A percentile compares a stretch with the other conserved stretches of the same genome.
Evolutionary conservation across 2,888 invertebrate genomes (phyloP).

Genomic region (Malthinus seriepunctatus): DNA sequence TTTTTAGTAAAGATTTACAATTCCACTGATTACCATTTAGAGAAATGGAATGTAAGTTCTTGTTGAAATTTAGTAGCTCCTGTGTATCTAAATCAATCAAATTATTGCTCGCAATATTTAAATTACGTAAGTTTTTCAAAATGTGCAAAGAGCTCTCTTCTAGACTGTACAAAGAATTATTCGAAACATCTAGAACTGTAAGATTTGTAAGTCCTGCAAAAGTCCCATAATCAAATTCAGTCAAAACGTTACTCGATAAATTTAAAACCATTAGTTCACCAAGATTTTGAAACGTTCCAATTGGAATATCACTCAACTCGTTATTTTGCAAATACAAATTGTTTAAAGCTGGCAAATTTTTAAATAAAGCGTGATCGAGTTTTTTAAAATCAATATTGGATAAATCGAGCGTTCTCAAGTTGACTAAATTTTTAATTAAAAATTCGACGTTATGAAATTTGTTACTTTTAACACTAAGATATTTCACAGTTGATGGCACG

Average conservation of each 20-base stretch:
- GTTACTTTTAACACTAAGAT: not conserved
- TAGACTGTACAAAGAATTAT: not conserved
- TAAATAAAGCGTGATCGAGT: not conserved
- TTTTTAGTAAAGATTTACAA: not conserved
- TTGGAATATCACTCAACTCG: not conserved
- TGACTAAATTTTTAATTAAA: not conserved
- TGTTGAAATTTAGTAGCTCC: not conserved
- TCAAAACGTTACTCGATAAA: not conserved
- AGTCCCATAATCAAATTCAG: conserved; percentile 3
- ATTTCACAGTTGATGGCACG: not conserved
- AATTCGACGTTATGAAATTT: not conserved
- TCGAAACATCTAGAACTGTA: conserved; percentile 5
- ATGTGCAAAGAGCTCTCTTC: not conserved
- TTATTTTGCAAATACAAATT: conserved; percentile 3
- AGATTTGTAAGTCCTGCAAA: conserved; percentile 2
- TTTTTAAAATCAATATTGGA: not conserved
- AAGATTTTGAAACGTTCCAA: conserved; percentile 4
- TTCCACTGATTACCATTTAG: not conserved
- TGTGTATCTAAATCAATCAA: not conserved
- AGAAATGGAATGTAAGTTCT: not conserved
- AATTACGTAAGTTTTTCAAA: not conserved
- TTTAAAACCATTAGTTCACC: not conserved
- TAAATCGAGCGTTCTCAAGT: not conserved
- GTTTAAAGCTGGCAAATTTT: not conserved
- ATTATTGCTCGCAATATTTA: not conserved